Percentiles rank a stretch among this genome's conserved stretches.
These are phyloP conservation scores for Enteromius mattozi DNA, from an alignment of 2,797 vertebrate species.

Conservation along the genomic window DNA sequence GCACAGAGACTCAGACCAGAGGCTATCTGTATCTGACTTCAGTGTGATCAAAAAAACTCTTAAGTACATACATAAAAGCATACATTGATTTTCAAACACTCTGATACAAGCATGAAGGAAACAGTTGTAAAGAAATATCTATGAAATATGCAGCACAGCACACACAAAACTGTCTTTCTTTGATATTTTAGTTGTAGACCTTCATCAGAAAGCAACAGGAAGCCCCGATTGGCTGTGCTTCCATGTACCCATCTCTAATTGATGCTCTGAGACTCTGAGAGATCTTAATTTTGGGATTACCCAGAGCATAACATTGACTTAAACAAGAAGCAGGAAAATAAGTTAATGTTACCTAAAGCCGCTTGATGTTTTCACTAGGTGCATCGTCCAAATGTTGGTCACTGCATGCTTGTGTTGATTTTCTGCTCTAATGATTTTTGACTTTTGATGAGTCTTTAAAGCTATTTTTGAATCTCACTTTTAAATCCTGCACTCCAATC, in stretches of 20 bases:
- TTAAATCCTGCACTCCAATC: conserved; percentile 53
- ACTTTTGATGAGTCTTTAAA: conserved; percentile 57
- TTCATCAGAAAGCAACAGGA: conserved; percentile 24
- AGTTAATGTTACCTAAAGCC: background rate
- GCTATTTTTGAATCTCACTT: conserved; percentile 59
- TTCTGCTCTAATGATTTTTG: conserved; percentile 48
- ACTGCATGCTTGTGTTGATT: conserved; percentile 48
- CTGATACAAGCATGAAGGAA: conserved; percentile 13
- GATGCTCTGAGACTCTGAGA: background rate
- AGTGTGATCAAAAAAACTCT: conserved; percentile 37
- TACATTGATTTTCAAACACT: conserved; percentile 30
- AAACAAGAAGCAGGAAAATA: background rate
- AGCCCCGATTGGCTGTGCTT: background rate
- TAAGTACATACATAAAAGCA: conserved; percentile 37
- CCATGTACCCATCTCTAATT: conserved; percentile 28
- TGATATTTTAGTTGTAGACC: conserved; percentile 29
- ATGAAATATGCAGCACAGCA: conserved; percentile 25
- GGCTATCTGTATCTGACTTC: conserved; percentile 23
- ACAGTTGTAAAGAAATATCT: conserved; percentile 14
- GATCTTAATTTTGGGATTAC: conserved; percentile 26
- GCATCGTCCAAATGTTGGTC: conserved; percentile 33
- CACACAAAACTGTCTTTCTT: conserved; percentile 6
- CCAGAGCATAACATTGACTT: background rate
- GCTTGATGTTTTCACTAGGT: conserved; percentile 13
- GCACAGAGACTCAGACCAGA: conserved; percentile 40